Evolutionary conservation across 2,797 vertebrate species (phyloP).

Genomic region (Anniella stebbinsi): DNA sequence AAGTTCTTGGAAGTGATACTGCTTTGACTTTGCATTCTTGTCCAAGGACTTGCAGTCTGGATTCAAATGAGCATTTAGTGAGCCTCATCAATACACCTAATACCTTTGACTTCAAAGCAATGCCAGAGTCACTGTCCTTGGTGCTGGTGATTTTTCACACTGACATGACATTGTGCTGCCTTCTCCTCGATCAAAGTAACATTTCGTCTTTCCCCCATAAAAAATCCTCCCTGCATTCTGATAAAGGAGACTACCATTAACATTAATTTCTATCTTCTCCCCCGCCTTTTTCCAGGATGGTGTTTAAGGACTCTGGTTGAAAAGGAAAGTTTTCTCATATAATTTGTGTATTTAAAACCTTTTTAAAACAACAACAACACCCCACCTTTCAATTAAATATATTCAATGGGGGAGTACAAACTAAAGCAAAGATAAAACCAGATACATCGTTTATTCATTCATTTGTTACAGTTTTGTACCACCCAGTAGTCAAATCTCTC

Average conservation of each 20-base stretch:
- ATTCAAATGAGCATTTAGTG: conserved; percentile 56
- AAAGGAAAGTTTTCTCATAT: conserved; percentile 40
- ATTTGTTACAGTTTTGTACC: too few species aligned
- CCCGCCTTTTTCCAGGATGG: conserved; percentile 14
- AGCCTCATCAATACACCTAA: conserved; percentile 29
- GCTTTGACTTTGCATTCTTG: conserved; percentile 58
- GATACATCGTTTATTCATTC: too few species aligned
- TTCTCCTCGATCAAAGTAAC: conserved; percentile 34
- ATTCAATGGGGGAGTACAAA: not conserved
- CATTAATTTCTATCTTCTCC: conserved; percentile 41
- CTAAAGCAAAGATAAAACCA: not conserved
- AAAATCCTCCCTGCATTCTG: conserved; percentile 51
- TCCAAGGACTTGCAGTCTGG: conserved; percentile 53
- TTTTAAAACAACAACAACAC: too few species aligned
- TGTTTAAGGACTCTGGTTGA: conserved; percentile 23
- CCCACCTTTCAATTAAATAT: not conserved
- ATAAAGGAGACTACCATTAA: conserved; percentile 23
- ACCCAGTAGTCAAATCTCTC: too few species aligned
- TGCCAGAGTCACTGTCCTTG: conserved; percentile 52
- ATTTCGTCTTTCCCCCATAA: not conserved
- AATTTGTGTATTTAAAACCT: not conserved
- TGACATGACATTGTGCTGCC: not conserved
- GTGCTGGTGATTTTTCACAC: conserved; percentile 60
- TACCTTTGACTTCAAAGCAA: conserved; percentile 20
- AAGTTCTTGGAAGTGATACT: conserved; percentile 37